Evolutionary conservation across 2,888 invertebrate species (phyloP).

Genomic region (Microplitis manilae): DNA sequence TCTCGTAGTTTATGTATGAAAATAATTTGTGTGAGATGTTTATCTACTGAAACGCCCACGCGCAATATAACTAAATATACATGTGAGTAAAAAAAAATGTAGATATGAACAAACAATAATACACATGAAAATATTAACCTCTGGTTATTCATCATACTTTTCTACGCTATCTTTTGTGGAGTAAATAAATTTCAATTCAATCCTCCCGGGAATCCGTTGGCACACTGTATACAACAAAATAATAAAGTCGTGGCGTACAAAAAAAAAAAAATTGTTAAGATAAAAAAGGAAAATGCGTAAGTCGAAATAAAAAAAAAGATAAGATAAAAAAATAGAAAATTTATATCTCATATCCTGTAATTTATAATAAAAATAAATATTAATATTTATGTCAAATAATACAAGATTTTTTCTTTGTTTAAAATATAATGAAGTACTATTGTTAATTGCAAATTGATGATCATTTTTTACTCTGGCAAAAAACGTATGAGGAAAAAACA

Average conservation of each 20-base stretch:
- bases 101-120: not conserved
- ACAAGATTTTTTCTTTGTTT: not conserved
- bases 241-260: not conserved
- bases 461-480: not conserved
- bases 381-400: not conserved
- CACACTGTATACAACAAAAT: not conserved
- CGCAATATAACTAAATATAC: not conserved
- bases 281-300: not conserved
- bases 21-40: conserved; percentile 9
- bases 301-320: not conserved
- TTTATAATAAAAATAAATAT: not conserved
- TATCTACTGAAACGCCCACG: not conserved
- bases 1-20: not conserved
- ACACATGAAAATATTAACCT: conserved; percentile 11
- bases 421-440: not conserved
- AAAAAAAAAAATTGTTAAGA: not conserved
- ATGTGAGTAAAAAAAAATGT: not conserved
- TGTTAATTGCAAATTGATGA: not conserved
- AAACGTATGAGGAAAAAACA: not conserved
- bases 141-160: conserved; percentile 29
- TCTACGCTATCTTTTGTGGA: conserved; percentile 16
- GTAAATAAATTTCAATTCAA: conserved; percentile 2
- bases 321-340: not conserved
- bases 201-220: not conserved
- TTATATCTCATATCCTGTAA: not conserved